Evolutionary conservation across 2,113 vertebrate genomes (phyloP).

Genomic region (Pseudorhombus dupliciocellatus): DNA sequence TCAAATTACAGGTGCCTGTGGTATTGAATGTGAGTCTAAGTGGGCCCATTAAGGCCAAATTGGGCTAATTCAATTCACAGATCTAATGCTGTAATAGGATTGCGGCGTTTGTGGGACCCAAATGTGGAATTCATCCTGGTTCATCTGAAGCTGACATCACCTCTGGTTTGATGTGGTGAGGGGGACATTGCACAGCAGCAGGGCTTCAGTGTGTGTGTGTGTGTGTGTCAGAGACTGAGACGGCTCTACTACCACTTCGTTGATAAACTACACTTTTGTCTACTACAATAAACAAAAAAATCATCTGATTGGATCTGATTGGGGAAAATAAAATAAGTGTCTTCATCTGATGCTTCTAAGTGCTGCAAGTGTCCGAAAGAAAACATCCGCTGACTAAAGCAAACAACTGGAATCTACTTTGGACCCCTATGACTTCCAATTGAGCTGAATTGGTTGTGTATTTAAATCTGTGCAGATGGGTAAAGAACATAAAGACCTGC

Average conservation of each 20-base stretch:
- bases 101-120: constrained; percentile 31
- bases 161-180: neutral
- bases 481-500: too few relatives aligned
- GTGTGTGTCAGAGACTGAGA: neutral
- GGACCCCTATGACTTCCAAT: neutral
- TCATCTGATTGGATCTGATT: neutral
- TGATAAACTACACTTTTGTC: too few relatives aligned
- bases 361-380: neutral
- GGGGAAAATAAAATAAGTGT: neutral
- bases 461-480: neutral
- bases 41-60: constrained; percentile 69
- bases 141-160: constrained; percentile 3
- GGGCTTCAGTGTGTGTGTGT: neutral
- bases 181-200: neutral
- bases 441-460: neutral
- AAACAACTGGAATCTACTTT: neutral
- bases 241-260: too few relatives aligned
- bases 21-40: constrained; percentile 59
- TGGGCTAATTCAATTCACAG: constrained; percentile 70
- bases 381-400: neutral
- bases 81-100: constrained; percentile 62
- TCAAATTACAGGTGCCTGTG: constrained; percentile 68
- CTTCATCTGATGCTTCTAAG: neutral
- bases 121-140: constrained; percentile 31
- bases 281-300: too few relatives aligned